These are phyloP conservation scores for Atlantisia rogersi DNA, from an alignment of 2,113 vertebrate genomes.

Conservation along the genomic window DNA sequence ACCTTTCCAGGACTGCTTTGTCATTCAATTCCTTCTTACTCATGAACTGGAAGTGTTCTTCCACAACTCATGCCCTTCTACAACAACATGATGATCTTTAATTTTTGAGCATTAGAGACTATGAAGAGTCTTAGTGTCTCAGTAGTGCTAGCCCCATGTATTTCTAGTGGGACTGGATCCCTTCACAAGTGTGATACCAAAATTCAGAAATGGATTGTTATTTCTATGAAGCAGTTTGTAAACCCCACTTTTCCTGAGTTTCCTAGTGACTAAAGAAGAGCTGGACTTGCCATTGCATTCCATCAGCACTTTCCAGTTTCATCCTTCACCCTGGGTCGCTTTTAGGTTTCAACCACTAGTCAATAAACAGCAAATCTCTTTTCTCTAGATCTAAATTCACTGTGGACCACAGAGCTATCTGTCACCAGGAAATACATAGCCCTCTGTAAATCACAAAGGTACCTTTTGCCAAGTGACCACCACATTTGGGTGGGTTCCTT, in stretches of 20 bases:
- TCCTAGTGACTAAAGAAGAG: not conserved
- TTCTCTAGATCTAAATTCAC: not conserved
- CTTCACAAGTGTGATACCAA: not conserved
- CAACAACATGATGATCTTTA: not conserved
- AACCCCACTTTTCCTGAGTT: not conserved
- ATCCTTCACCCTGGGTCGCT: not conserved
- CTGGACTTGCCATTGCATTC: not conserved
- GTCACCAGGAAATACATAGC: not conserved
- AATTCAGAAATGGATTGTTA: not conserved
- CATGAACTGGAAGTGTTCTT: not conserved
- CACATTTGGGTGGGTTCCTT: not conserved
- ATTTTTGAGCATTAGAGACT: not conserved
- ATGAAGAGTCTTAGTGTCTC: not conserved
- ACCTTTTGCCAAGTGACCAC: not conserved
- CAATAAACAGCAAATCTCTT: not conserved
- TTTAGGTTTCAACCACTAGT: not conserved
- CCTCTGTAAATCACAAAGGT: not conserved
- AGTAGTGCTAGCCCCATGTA: not conserved
- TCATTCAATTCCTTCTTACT: not conserved
- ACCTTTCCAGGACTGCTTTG: not conserved
- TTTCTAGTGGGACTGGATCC: not conserved
- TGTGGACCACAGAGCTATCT: not conserved
- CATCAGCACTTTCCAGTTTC: not conserved
- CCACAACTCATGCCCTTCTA: not conserved
- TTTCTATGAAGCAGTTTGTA: not conserved